Percentiles rank a stretch among this genome's conserved stretches.
phyloP scores from a whole-genome alignment of 2,113 vertebrate genomes.

The Rhinolophus ferrumequinum region DNA sequence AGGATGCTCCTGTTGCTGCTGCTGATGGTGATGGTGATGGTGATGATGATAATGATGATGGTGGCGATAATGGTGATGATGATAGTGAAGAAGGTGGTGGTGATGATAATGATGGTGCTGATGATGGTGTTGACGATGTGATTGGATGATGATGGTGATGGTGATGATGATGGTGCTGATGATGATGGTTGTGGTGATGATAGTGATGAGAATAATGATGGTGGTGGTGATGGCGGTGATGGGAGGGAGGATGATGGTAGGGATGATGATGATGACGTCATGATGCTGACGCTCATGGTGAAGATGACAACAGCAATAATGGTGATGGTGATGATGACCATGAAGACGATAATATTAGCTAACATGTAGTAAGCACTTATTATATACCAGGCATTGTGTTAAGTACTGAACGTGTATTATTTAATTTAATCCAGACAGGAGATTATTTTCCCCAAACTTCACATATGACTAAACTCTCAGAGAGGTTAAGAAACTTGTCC shows the following conservation, averaged over 20 bases:
- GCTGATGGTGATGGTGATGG: accelerated
- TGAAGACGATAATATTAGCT: not conserved
- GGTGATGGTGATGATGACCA: too few species aligned
- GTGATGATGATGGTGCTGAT: too few species aligned
- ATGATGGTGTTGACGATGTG: not conserved
- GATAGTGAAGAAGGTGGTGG: too few species aligned
- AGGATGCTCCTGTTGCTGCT: not conserved
- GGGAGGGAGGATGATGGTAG: accelerated
- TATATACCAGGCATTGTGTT: not conserved
- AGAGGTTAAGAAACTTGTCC: not conserved
- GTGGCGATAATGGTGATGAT: accelerated
- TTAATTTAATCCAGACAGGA: not conserved
- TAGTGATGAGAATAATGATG: not conserved
- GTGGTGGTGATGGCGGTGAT: not conserved
- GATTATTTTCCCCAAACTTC: not conserved
- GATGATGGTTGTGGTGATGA: accelerated
- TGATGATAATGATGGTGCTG: not conserved
- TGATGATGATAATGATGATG: not conserved
- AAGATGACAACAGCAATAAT: not conserved
- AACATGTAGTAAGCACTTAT: not conserved
- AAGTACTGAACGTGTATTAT: not conserved
- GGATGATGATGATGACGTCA: not conserved
- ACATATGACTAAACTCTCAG: not conserved
- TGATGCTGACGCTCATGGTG: not conserved
- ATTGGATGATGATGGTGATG: not conserved